These are phyloP conservation scores for Amorpha juglandis DNA, from an alignment of 2,888 invertebrate species.

Conservation along the genomic window DNA sequence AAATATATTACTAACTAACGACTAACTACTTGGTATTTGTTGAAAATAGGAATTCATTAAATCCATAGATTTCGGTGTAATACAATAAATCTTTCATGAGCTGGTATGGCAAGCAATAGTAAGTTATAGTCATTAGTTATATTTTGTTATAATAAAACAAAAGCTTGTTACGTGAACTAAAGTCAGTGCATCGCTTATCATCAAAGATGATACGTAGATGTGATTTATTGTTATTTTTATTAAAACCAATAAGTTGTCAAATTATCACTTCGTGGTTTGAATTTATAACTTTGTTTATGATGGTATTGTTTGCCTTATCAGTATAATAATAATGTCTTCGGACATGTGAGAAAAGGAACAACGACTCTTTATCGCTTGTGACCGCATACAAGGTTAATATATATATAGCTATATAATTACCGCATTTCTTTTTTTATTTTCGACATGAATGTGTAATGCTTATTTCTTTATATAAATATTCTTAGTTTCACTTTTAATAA, in stretches of 20 bases:
- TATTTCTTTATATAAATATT: not conserved
- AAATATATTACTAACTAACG: constrained; percentile 1
- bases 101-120: not conserved
- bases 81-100: not conserved
- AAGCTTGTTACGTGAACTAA: not conserved
- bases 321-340: constrained; percentile 32
- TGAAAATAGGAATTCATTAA: too few species aligned
- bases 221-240: constrained; percentile 37
- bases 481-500: not conserved
- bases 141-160: not conserved
- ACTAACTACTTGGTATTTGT: too few species aligned
- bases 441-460: not conserved
- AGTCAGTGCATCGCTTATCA: not conserved
- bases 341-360: constrained; percentile 38
- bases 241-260: constrained; percentile 47
- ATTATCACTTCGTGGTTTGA: constrained; percentile 47
- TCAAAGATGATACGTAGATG: not conserved
- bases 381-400: constrained; percentile 48
- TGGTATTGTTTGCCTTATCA: constrained; percentile 32
- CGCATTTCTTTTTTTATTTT: constrained; percentile 19
- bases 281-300: constrained; percentile 58
- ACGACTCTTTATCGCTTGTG: constrained; percentile 47
- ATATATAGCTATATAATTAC: constrained; percentile 2
- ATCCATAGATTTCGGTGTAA: too few species aligned
- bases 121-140: not conserved